Conservation (phyloP, 2,797 vertebrate species). For the Takifugu rubripes region DNA sequence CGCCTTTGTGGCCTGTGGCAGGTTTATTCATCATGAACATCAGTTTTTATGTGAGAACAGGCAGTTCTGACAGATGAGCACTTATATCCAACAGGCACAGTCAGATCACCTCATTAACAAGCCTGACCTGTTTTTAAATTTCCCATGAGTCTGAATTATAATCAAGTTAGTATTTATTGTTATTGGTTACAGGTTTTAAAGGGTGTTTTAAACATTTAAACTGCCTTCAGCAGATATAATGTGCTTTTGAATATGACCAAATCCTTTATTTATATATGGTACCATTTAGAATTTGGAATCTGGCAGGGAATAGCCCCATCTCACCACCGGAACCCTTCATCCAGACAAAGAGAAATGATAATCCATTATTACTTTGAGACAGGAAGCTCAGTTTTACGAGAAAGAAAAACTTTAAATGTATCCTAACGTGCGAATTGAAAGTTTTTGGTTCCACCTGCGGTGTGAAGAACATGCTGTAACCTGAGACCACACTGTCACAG, state of each 20-base stretch:
- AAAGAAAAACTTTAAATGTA: too few species aligned
- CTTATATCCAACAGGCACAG: neutral
- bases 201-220: neutral
- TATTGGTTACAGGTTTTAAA: neutral
- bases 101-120: neutral
- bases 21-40: neutral
- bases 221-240: neutral
- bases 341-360: too few species aligned
- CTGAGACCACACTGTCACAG: too few species aligned
- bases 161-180: neutral
- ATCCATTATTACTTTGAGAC: too few species aligned
- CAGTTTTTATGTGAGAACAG: neutral
- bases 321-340: too few species aligned
- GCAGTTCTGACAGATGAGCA: neutral
- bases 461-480: too few species aligned
- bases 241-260: slow-evolving; percentile 2
- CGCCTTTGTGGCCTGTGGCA: neutral
- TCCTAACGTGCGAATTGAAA: too few species aligned
- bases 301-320: too few species aligned
- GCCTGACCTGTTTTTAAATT: neutral
- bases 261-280: neutral
- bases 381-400: too few species aligned
- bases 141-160: neutral
- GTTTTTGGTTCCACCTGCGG: too few species aligned
- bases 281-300: neutral